Base-by-base conservation (phyloP, 1,140 invertebrate genomes). In the Brachionus angularis region DNA sequence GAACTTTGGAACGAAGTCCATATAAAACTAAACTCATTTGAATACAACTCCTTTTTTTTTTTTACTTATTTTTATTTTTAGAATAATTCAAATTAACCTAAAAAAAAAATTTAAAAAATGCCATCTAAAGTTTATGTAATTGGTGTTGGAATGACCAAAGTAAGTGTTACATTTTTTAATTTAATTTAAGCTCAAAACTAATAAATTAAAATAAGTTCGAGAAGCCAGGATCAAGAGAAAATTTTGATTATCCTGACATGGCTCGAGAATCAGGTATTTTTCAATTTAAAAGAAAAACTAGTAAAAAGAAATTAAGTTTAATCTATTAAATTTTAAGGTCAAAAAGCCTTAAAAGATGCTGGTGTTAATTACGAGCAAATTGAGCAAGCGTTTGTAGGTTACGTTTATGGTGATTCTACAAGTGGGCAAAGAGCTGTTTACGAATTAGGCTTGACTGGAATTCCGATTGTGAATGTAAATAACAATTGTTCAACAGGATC, bases 401-500 rank as follows among this genome's bases (percentile, higher is more conserved):
- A 95, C 82, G 92, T 96, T 12, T 96, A 92, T 79, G 96, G 88
- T 87, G 82, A 75, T 76, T 74, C 47, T n/a, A 69, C 93, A 12
- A 89, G 88, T 83, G 96, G 96, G 2, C 95, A 99, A 83, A 84
- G 94, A 74, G 89, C 91, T 0, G 76, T 98, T 1, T 98, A 99
- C 80, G 88, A 93, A 79, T 82, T 98, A 39, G 96, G 96, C 39
- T 87, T 98, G 85, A 96, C 88, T 46, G 96, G 94, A 21, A 96
- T 98, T 75, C 96, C 96, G 8, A 88, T 98, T 72, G 94, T 90
- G 82, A 99, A 99, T 84, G 94, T 85, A 73, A 97, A 98, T 81
- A 99, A 98, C 78, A 96, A 96, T 77, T 98, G 96, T 78, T 89
- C 95, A 0, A 97, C 93, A 18, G 96, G 96, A 10, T 91, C 94